Evolutionary conservation across 1,140 invertebrate genomes (phyloP).

Genomic region (Drosophila aff.): DNA sequence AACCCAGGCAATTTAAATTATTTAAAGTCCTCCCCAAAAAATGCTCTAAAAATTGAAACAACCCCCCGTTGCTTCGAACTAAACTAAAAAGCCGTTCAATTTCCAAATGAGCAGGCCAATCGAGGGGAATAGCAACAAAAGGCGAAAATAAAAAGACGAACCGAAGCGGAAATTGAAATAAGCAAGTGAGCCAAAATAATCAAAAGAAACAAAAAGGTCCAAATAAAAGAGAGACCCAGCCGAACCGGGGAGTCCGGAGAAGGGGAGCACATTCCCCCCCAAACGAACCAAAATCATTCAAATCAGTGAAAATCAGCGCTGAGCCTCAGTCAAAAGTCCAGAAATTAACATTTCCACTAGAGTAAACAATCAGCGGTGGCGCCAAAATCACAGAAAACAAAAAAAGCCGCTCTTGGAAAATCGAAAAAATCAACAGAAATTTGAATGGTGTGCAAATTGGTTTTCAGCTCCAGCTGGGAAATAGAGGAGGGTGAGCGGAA

Average conservation of each 20-base stretch:
- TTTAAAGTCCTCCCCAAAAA: slow-evolving; percentile 15
- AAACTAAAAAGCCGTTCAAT: slow-evolving; percentile 54
- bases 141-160: slow-evolving; percentile 42
- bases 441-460: slow-evolving; percentile 72
- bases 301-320: slow-evolving; percentile 60
- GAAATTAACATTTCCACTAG: slow-evolving; percentile 80
- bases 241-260: neutral
- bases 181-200: slow-evolving; percentile 77
- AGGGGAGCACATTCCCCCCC: slow-evolving; percentile 28
- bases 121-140: slow-evolving; percentile 54
- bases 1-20: neutral
- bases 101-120: slow-evolving; percentile 71
- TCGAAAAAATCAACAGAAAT: slow-evolving; percentile 33
- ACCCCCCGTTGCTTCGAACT: neutral
- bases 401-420: slow-evolving; percentile 5
- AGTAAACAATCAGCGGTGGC: slow-evolving; percentile 70
- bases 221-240: slow-evolving; percentile 22
- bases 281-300: slow-evolving; percentile 63
- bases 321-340: slow-evolving; percentile 74
- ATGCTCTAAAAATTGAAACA: slow-evolving; percentile 9
- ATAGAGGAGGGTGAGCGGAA: neutral
- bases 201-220: slow-evolving; percentile 61
- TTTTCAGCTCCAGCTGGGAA: slow-evolving; percentile 30
- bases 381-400: slow-evolving; percentile 64
- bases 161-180: slow-evolving; percentile 72